A percentile compares a stretch with the other conserved stretches of the same genome.
phyloP scores from a whole-genome alignment of 2,888 invertebrate genomes.

The Tetragonula carbonaria region DNA sequence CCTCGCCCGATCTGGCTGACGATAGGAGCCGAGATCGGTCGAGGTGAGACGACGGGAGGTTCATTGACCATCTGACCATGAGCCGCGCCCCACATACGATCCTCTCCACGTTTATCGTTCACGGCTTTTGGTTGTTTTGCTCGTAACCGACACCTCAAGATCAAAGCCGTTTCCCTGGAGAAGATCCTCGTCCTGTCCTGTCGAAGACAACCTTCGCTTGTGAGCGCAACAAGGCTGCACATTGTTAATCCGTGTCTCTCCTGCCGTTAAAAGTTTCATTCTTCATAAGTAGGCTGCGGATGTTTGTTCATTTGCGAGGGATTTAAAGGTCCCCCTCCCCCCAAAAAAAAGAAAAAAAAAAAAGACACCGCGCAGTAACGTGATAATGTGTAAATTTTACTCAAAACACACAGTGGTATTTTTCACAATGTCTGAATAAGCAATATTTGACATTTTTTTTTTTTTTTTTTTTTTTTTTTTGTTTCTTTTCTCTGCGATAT shows the following conservation, averaged over 20 bases:
- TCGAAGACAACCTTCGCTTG: slow-evolving; percentile 60
- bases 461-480: too few species aligned
- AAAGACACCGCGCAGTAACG: neutral
- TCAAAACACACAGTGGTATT: neutral
- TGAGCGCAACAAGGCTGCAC: slow-evolving; percentile 52
- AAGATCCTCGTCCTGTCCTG: slow-evolving; percentile 68
- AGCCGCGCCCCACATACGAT: slow-evolving; percentile 83
- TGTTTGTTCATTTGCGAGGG: neutral
- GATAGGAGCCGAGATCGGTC: slow-evolving; percentile 67
- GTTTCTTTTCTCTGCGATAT: neutral
- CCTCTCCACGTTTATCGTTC: slow-evolving; percentile 62
- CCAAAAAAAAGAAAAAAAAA: neutral
- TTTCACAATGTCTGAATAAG: too few species aligned
- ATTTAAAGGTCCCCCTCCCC: neutral
- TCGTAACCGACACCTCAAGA: slow-evolving; percentile 72
- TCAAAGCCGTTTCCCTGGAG: slow-evolving; percentile 74
- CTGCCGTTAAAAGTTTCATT: slow-evolving; percentile 15
- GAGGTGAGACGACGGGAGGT: slow-evolving; percentile 73
- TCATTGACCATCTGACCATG: slow-evolving; percentile 84
- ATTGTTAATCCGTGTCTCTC: slow-evolving; percentile 38
- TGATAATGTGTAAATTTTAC: neutral
- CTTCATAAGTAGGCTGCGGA: slow-evolving; percentile 13
- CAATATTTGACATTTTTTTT: too few species aligned
- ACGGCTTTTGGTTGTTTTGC: slow-evolving; percentile 67
- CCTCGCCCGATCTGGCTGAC: slow-evolving; percentile 72